These are phyloP conservation scores for Mellivora capensis DNA, from an alignment of 2,113 vertebrate genomes.

Conservation along the genomic window DNA sequence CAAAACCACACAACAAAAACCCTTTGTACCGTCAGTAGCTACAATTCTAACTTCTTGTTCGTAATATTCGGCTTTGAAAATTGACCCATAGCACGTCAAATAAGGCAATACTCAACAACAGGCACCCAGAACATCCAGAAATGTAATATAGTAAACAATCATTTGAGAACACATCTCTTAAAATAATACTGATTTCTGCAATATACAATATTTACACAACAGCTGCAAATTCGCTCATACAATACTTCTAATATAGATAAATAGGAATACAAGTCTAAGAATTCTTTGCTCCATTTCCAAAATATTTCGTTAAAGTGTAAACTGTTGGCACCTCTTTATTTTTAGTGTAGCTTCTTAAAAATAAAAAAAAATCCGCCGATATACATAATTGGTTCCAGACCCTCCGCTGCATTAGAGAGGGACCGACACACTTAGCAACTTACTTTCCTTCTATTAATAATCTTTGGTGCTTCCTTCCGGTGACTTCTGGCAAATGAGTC, in stretches of 20 bases:
- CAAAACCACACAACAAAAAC: neutral
- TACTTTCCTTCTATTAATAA: conserved; percentile 41
- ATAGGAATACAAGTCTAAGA: conserved; percentile 78
- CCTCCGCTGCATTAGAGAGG: conserved; percentile 1
- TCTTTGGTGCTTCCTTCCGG: conserved; percentile 80
- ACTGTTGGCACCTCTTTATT: conserved; percentile 48
- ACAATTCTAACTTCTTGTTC: conserved; percentile 29
- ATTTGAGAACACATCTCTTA: conserved; percentile 73
- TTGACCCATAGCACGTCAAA: conserved; percentile 59
- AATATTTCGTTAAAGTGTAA: conserved; percentile 67
- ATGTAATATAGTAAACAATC: conserved; percentile 73
- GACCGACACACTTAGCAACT: neutral
- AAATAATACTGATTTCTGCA: conserved; percentile 85
- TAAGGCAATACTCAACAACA: conserved; percentile 74
- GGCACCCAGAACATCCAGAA: conserved; percentile 76
- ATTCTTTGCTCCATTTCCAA: conserved; percentile 69
- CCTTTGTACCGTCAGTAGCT: conserved; percentile 37
- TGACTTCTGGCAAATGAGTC: conserved; percentile 24
- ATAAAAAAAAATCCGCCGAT: conserved; percentile 32
- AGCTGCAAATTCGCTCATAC: conserved; percentile 78
- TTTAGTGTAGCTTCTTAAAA: conserved; percentile 33
- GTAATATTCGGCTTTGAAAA: conserved; percentile 51
- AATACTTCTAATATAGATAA: conserved; percentile 80
- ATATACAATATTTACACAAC: conserved; percentile 88
- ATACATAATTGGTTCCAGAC: conserved; percentile 29